A percentile compares a stretch with the other conserved stretches of the same genome.
Conservation (phyloP, 2,797 vertebrate species). For the Clarias fuscus region DNA sequence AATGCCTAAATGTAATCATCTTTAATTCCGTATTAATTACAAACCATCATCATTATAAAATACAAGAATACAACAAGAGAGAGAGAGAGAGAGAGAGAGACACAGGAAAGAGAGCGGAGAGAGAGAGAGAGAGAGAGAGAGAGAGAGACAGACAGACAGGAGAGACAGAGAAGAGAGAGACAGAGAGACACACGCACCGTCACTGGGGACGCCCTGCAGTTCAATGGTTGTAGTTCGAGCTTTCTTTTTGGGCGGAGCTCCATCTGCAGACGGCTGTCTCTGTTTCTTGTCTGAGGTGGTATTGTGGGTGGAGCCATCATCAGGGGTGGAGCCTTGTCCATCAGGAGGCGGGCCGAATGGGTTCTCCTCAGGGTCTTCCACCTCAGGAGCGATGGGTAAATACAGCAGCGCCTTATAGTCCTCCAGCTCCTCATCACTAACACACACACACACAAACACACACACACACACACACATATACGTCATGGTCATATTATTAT, state of each 20-base stretch:
- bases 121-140: constrained; percentile 34
- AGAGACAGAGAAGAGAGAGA: background rate
- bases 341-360: constrained; percentile 94
- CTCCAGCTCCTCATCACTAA: constrained; percentile 94
- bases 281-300: constrained; percentile 86
- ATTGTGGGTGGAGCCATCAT: constrained; percentile 72
- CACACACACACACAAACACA: constrained; percentile 23
- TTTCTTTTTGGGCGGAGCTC: constrained; percentile 92
- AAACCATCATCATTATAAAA: background rate
- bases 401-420: constrained; percentile 93
- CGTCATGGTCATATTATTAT: background rate
- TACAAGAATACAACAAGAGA: background rate
- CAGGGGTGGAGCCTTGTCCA: constrained; percentile 71
- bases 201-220: constrained; percentile 94
- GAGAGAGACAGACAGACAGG: background rate
- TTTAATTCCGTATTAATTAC: background rate
- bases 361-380: constrained; percentile 97
- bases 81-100: constrained; percentile 31
- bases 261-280: constrained; percentile 85
- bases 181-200: constrained; percentile 75
- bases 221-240: constrained; percentile 96
- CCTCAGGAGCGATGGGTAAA: constrained; percentile 94
- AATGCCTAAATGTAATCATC: background rate
- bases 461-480: constrained; percentile 24
- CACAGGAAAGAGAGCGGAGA: background rate